A percentile compares a stretch with the other conserved stretches of the same genome.
phyloP scores from a whole-genome alignment of 2,888 invertebrate genomes.

The Tupiocoris notatus region DNA sequence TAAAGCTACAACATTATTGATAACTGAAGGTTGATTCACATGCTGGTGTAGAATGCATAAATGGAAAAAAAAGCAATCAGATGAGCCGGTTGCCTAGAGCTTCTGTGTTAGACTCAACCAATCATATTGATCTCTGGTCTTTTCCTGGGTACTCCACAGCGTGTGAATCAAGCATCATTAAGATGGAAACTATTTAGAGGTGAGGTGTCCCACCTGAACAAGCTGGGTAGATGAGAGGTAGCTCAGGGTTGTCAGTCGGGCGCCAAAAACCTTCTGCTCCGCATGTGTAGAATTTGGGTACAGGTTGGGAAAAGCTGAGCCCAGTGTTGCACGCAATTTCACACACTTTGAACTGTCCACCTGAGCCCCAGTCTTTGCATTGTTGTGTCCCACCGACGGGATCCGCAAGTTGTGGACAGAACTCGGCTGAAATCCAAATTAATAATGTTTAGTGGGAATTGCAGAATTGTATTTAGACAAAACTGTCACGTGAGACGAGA shows the following conservation, averaged over 20 bases:
- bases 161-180: too few species aligned
- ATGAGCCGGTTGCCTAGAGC: too few species aligned
- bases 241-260: conserved; percentile 75
- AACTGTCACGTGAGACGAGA: too few species aligned
- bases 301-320: conserved; percentile 85
- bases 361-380: conserved; percentile 95
- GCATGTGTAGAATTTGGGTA: conserved; percentile 96
- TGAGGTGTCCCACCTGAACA: conserved; percentile 69
- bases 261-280: conserved; percentile 98
- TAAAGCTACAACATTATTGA: background rate
- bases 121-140: too few species aligned
- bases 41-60: too few species aligned
- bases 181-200: too few species aligned
- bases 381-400: conserved; percentile 89
- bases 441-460: too few species aligned
- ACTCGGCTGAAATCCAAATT: conserved; percentile 71
- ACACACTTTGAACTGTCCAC: conserved; percentile 93
- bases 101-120: too few species aligned
- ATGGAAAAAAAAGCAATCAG: too few species aligned
- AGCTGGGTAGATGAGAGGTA: conserved; percentile 85
- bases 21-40: too few species aligned
- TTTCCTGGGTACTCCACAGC: too few species aligned
- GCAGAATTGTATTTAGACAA: too few species aligned
- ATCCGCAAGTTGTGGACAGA: conserved; percentile 84
- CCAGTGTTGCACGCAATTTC: conserved; percentile 84